phyloP scores from a whole-genome alignment of 1,140 invertebrate species.

The Neomicropteryx cornuta region DNA sequence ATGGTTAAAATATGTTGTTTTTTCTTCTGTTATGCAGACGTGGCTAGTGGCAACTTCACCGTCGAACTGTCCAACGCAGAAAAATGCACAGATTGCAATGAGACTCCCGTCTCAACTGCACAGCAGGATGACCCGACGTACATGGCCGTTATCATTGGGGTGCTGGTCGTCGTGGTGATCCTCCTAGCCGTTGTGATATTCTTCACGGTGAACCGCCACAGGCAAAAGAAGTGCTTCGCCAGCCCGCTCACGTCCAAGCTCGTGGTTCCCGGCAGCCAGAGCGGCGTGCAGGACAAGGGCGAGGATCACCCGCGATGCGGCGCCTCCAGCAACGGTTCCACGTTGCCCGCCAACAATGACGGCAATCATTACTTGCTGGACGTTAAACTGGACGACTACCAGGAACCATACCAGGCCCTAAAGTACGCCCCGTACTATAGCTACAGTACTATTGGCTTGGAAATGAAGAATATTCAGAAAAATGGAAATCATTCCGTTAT shows the following conservation, averaged over 20 bases:
- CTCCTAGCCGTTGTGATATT: conserved; percentile 62
- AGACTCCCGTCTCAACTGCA: conserved; percentile 51
- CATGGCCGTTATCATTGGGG: conserved; percentile 73
- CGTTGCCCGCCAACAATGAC: conserved; percentile 40
- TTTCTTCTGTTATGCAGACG: conserved; percentile 39
- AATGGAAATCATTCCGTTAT: conserved; percentile 45
- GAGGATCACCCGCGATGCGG: conserved; percentile 29
- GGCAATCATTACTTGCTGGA: conserved; percentile 30
- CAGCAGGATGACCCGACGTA: conserved; percentile 62
- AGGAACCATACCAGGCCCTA: conserved; percentile 67
- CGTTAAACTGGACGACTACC: conserved; percentile 63
- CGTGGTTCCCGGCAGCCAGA: conserved; percentile 21
- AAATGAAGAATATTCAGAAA: conserved; percentile 57
- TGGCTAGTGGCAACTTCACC: conserved; percentile 63
- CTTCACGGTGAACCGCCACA: conserved; percentile 63
- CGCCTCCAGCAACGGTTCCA: conserved; percentile 33
- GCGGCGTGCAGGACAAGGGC: conserved; percentile 16
- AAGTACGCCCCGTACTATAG: conserved; percentile 68
- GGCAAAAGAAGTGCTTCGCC: conserved; percentile 66
- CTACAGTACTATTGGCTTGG: conserved; percentile 66
- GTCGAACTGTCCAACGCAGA: conserved; percentile 41
- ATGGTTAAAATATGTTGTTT: no score
- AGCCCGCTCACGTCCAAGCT: conserved; percentile 58
- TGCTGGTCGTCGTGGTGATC: conserved; percentile 66
- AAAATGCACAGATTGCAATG: conserved; percentile 36